Evolutionary conservation across 2,113 vertebrate genomes (phyloP).

Genomic region (Apodemus sylvaticus): DNA sequence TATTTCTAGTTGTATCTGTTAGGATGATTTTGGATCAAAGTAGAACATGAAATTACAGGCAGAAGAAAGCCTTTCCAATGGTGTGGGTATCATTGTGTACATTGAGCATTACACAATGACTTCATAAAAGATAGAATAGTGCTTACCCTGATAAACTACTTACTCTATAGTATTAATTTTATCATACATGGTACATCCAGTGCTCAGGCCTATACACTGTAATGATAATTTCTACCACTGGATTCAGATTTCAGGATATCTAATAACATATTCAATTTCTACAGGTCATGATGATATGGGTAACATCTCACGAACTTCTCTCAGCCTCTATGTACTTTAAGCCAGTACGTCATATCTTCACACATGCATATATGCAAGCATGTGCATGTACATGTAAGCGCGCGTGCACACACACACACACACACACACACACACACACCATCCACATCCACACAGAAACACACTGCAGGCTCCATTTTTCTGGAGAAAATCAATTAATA

Average conservation of each 20-base stretch:
- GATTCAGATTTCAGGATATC: background rate
- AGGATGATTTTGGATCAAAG: background rate
- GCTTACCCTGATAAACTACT: background rate
- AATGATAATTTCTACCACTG: too few relatives aligned
- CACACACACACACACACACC: background rate
- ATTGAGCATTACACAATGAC: background rate
- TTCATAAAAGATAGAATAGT: background rate
- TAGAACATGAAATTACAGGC: background rate
- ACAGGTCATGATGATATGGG: background rate
- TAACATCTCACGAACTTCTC: background rate
- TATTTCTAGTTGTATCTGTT: background rate
- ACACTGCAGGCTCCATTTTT: background rate
- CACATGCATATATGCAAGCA: too few relatives aligned
- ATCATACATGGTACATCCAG: accelerated
- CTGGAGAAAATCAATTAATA: background rate
- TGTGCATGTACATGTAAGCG: too few relatives aligned
- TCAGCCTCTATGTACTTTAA: background rate
- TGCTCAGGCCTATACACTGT: background rate
- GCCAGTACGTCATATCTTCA: background rate
- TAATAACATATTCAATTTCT: background rate
- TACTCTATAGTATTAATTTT: background rate
- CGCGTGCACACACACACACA: background rate
- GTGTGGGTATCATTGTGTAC: background rate
- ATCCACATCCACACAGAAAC: background rate
- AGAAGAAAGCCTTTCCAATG: background rate